Base-by-base conservation (phyloP, 2,113 vertebrate species). In the Lasiurus borealis region DNA sequence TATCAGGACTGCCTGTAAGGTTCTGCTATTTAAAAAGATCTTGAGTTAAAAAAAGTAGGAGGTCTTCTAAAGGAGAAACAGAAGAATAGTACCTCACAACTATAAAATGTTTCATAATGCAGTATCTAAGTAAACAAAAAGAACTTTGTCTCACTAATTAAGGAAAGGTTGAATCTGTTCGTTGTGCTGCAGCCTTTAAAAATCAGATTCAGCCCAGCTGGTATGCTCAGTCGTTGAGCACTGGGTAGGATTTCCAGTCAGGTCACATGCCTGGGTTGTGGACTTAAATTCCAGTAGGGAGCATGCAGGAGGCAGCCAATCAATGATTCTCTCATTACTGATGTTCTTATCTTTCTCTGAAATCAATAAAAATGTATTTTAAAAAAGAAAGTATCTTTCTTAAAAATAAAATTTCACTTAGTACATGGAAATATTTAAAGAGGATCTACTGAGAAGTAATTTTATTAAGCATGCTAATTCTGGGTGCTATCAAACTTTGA, bases 91-190 rank as follows among this genome's bases (percentile, higher is more conserved):
- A 91, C 4, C 62, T 54, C 46, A 83, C 48, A 93, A 68, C 4
- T 27, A 5, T 9, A 89, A 85, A 86, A 85, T 78, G 40, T 64
- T 91, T 91, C n/a, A 78, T 73, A 78, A 94, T 19, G 6, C 11
- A 82, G 7, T 90, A 91, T 78, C 75, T 95, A 90, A 52, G 19
- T 78, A 92, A 94, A 94, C 34, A 88, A 71, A 96, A 71, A 83
- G 13, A 64, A 69, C 50, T 81, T 52, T 66, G 44, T 89, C 34
- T 91, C 44, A 95, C 44, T 72, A 44, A 93, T 93, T 46, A 95
- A 59, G 36, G n/a, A 59, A 48, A 86, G 12, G 19, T 90, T 87
- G 76, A 93, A 87, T 93, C 6, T 85, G 13, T 4, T 76, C 59
- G 78, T 78, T 85, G 52, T 59, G 52, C 82, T 72, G 1, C 29